Conservation (phyloP, 1,140 invertebrate species). For the Rhopalosiphum maidis region DNA sequence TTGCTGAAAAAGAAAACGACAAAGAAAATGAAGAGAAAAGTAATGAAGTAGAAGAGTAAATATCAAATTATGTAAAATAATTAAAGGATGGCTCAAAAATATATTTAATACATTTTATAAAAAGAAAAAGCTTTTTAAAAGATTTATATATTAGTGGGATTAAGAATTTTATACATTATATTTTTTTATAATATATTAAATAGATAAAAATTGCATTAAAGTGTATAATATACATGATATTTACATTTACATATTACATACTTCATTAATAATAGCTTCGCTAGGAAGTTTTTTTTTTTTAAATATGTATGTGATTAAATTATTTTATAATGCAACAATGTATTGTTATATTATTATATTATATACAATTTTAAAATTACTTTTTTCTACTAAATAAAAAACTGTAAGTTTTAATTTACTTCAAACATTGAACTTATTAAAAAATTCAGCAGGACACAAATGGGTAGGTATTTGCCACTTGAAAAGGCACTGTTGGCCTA, state of each 20-base stretch:
- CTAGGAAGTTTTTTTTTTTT: not conserved
- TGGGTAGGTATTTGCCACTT: not conserved
- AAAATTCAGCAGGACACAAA: not conserved
- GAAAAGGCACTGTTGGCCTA: not conserved
- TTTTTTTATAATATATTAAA: not conserved
- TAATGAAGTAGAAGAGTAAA: not conserved
- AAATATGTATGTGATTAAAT: not conserved
- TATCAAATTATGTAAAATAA: not conserved
- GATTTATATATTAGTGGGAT: not conserved
- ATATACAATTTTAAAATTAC: not conserved
- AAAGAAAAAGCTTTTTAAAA: not conserved
- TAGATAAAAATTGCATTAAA: not conserved
- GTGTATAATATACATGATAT: not conserved
- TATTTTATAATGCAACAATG: not conserved
- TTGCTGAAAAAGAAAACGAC: not conserved
- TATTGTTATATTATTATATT: conserved; percentile 3
- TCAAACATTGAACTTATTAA: not conserved
- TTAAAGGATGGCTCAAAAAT: conserved; percentile 2
- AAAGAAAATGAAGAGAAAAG: not conserved
- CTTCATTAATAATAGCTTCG: not conserved
- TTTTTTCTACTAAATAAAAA: not conserved
- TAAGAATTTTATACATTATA: not conserved
- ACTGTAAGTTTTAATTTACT: not conserved
- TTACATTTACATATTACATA: not conserved
- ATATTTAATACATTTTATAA: conserved; percentile 2